Conservation (phyloP, 2,113 vertebrate species). For the Ailurus styani region DNA sequence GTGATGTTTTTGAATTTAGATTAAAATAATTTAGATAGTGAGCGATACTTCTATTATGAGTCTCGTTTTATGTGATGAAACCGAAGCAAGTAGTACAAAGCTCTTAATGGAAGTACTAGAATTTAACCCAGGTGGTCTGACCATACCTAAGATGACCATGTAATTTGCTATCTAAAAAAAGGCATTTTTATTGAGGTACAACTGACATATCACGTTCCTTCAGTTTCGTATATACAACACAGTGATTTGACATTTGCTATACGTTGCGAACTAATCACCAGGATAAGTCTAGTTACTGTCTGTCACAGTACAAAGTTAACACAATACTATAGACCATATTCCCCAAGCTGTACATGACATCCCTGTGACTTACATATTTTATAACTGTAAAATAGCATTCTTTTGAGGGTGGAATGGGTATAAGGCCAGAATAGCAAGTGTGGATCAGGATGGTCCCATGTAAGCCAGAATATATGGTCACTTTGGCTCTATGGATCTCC, state of each 20-base stretch:
- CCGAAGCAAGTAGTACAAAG: not conserved
- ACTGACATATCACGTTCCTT: not conserved
- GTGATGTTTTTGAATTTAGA: not conserved
- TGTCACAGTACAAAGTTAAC: not conserved
- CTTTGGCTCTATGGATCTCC: not conserved
- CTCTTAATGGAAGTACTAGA: not conserved
- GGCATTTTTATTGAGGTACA: not conserved
- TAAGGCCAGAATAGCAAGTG: not conserved
- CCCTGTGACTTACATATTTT: not conserved
- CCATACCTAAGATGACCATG: not conserved
- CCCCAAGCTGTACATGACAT: not conserved
- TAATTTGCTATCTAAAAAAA: not conserved
- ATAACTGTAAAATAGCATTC: not conserved
- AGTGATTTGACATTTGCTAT: not conserved
- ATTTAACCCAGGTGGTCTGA: not conserved
- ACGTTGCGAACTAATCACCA: not conserved
- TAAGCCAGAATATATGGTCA: not conserved
- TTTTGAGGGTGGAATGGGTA: not conserved
- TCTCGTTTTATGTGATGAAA: not conserved
- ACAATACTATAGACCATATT: not conserved
- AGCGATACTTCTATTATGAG: not conserved
- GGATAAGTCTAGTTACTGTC: not conserved
- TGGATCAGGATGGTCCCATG: not conserved
- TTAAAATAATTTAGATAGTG: not conserved
- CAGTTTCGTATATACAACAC: not conserved